Conservation (phyloP, 2,113 vertebrate species). For the Accipiter virgatus region DNA sequence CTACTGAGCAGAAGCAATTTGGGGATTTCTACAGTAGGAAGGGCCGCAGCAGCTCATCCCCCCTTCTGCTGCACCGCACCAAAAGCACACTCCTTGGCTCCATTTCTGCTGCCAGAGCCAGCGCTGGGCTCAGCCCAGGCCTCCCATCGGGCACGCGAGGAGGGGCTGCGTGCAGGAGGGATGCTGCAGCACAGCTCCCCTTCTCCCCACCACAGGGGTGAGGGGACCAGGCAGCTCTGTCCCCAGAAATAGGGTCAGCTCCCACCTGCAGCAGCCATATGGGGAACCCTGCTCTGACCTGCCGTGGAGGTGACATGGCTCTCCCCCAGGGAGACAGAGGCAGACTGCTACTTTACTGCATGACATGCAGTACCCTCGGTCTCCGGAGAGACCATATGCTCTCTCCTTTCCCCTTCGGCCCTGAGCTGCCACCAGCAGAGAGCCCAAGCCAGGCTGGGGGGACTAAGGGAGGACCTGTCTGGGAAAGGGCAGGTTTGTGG, state of each 20-base stretch:
- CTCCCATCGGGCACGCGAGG: background rate
- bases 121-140: background rate
- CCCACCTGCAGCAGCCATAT: conserved; percentile 7
- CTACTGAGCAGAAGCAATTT: accelerated
- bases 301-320: background rate
- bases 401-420: background rate
- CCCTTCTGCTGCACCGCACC: background rate
- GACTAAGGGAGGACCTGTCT: background rate
- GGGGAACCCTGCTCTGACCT: background rate
- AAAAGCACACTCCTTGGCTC: background rate
- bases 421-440: background rate
- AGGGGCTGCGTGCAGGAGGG: background rate
- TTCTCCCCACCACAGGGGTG: background rate
- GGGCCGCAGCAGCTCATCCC: background rate
- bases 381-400: conserved; percentile 24
- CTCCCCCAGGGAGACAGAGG: background rate
- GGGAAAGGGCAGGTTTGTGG: background rate
- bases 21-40: background rate
- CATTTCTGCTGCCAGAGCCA: background rate
- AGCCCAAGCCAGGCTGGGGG: background rate
- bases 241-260: background rate
- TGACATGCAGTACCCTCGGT: background rate
- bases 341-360: background rate
- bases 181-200: background rate
- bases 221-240: background rate